Percentiles rank a stretch among this genome's conserved stretches.
These are phyloP conservation scores for Kryptopterus vitreolus DNA, from an alignment of 2,797 vertebrate species.

Conservation along the genomic window DNA sequence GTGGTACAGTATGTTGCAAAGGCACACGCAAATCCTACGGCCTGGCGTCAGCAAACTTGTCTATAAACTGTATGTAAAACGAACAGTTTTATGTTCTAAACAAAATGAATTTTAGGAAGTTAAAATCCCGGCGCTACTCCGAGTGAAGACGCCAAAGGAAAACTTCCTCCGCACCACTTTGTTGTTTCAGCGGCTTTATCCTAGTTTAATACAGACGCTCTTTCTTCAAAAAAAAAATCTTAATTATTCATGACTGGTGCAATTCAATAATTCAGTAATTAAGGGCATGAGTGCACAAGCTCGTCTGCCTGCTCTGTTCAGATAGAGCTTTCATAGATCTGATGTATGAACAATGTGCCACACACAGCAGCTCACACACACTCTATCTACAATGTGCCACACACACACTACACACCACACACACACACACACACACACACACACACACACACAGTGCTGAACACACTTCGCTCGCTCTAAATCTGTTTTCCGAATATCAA, in stretches of 20 bases:
- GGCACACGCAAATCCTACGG: no score
- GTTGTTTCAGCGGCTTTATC: conserved; percentile 10
- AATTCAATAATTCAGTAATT: conserved; percentile 23
- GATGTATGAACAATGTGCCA: conserved; percentile 3
- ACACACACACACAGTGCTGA: not conserved
- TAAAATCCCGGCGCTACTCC: not conserved
- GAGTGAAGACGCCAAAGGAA: not conserved
- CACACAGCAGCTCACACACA: not conserved
- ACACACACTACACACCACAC: not conserved
- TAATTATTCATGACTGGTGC: conserved; percentile 31
- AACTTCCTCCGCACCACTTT: not conserved
- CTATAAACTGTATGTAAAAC: not conserved
- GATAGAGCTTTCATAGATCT: conserved; percentile 13
- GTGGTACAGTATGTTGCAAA: no score
- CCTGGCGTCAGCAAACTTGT: no score
- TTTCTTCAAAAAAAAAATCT: conserved; percentile 15
- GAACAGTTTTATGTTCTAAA: not conserved
- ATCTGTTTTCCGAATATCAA: not conserved
- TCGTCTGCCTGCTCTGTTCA: conserved; percentile 23
- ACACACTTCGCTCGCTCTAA: not conserved
- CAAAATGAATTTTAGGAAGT: not conserved
- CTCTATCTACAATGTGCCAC: not conserved
- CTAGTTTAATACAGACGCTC: conserved; percentile 33
- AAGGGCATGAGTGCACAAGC: conserved; percentile 4
- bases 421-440: not conserved